Base-by-base conservation (phyloP, 2,888 invertebrate species). In the Caenorhabditis zanzibari region DNA sequence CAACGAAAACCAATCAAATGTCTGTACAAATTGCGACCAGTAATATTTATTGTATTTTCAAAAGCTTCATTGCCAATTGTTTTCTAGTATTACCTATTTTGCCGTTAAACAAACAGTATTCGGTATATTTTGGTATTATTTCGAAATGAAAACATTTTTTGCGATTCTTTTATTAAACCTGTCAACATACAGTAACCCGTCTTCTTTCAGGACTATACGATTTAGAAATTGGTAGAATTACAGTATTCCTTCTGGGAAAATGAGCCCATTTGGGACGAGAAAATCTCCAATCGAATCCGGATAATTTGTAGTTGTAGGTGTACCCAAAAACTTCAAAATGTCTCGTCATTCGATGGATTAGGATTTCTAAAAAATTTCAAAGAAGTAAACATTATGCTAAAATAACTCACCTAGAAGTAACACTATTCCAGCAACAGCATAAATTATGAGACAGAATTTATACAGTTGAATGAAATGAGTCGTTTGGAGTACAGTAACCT, bases 381-480 rank as follows among this genome's bases (percentile, higher is more conserved):
- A 14, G 28, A 38, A 38, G 1, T 32, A 22, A 28, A 32, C 16
- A 24, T 6, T 1, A 7, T 32, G 0, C 2, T 14, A 12, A 19
- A n/a, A 7, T 1, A 7, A n/a, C 59, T 44, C 1, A 68, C 76
- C 69, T 2, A 79, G 47, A 19, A 72, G 7, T 10, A 83, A 28
- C 5, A 72, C 54, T 0, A 75, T n/a, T 9, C 41, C 32, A 12
- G 75, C 80, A 1, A 75, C n/a, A 10, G 35, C 66, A 41, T 71
- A 79, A 16, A 49, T 16, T 2, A 83, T 24, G 1, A 80, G 14
- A 19, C 79, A 80, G 38, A 84, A 72, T 24, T 71, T 74, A 52
- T 84, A 86, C 1, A 86, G 71, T 28, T 81, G 77, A 28, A 81
- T 41, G 44, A 86, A 75, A 59, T 86, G 85, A 10, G 77, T 76